Percentiles rank a stretch among this genome's conserved stretches.
These are phyloP conservation scores for Eupithecia subumbrata DNA, from an alignment of 2,888 invertebrate species.

Conservation along the genomic window DNA sequence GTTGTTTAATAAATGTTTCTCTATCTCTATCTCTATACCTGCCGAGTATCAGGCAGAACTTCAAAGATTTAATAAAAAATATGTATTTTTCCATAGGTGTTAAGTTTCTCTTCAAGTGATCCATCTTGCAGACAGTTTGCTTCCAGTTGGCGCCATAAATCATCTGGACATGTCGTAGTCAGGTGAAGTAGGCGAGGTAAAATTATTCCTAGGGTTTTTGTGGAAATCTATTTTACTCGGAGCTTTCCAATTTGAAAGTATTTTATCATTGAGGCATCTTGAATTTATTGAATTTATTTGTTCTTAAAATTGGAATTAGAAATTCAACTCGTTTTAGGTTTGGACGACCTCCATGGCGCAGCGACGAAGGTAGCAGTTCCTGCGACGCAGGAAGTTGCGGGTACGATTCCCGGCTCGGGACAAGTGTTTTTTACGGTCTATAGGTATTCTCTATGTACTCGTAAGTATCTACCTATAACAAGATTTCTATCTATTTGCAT, in stretches of 20 bases:
- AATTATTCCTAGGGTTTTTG: slow-evolving; percentile 20
- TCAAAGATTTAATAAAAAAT: slow-evolving; percentile 13
- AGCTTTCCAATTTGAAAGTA: neutral
- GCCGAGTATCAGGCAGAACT: neutral
- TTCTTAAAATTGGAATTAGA: neutral
- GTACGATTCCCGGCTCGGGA: too few species aligned
- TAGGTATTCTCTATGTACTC: too few species aligned
- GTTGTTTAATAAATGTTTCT: too few species aligned
- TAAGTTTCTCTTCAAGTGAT: slow-evolving; percentile 38
- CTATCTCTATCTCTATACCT: too few species aligned
- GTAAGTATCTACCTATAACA: too few species aligned
- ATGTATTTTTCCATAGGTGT: slow-evolving; percentile 34
- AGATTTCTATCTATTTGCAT: too few species aligned
- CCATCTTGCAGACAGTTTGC: slow-evolving; percentile 50
- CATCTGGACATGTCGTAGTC: slow-evolving; percentile 43
- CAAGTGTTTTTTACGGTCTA: too few species aligned
- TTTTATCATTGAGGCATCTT: neutral
- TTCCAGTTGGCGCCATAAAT: slow-evolving; percentile 50
- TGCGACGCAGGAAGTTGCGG: too few species aligned
- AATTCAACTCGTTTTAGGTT: neutral
- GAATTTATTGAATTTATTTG: neutral
- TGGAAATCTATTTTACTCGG: neutral
- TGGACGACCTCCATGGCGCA: too few species aligned
- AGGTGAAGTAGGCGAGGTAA: neutral
- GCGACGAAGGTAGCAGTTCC: too few species aligned